Base-by-base conservation (phyloP, 2,888 invertebrate species). In the Chelonus formosanus region DNA sequence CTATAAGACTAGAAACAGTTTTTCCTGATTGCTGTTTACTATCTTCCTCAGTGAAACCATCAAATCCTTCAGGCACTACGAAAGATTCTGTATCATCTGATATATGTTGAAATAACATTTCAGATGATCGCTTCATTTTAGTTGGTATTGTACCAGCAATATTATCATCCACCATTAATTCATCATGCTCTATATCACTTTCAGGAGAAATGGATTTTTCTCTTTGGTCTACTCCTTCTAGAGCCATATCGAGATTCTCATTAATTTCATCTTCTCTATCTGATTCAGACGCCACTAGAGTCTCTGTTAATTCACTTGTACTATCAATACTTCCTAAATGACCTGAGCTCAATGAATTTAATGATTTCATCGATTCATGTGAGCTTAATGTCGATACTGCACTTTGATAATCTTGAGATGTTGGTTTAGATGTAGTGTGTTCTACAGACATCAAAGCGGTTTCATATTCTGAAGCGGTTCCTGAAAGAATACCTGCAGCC, bases 291-390 rank as follows among this genome's bases (percentile, higher is more conserved):
- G 96, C 95, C 6, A 98, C 92, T 5, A 98, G 85, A 2, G 97
- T 98, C 85, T 97, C 97, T 0, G 96, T 96, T 5, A 88, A 84
- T 84, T 97, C 97, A 43, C 96, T 96, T 45, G 95, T 90, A 55
- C 86, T 84, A 85, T 96, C 96, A 70, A 95, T 90, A 78, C 95
- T 95, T 0, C 92, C 95, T 65, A 96, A 87, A 82, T 95, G 92
- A 20, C 94, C 95, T 0, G 95, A 95, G 71, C 93, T 94, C 84
- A 95, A 92, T 2, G 95, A 96, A 78, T 95, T 94, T 52, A 96
- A 86, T 67, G 95, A 95, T 80, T 91, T 94, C 91, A 95, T 93
- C 70, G 95, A 95, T 79, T 94, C 95, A 74, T 93, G 90, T 0
- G 95, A 95, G 79, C 95, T 94, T 68, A 95, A 85, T n/a, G 94